Percentiles rank a stretch among this genome's conserved stretches.
Conservation (phyloP, 2,797 vertebrate genomes). For the Falco berigora region DNA sequence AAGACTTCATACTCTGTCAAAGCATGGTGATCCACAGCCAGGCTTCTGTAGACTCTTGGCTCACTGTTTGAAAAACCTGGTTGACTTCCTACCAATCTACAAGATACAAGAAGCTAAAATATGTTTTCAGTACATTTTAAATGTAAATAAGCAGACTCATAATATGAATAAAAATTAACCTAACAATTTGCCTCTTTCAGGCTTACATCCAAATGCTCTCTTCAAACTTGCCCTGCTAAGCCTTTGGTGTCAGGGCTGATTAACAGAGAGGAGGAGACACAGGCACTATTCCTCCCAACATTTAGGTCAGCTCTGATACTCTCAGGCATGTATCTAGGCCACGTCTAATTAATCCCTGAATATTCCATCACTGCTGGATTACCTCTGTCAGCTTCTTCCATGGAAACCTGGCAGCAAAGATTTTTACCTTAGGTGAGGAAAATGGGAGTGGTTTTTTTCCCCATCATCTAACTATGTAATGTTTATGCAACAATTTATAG, state of each 20-base stretch:
- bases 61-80: not conserved
- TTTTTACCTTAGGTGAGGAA: slow-evolving; percentile 4
- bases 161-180: not conserved
- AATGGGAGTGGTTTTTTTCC: not conserved
- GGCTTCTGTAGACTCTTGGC: not conserved
- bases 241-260: slow-evolving; percentile 17
- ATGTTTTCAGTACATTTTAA: not conserved
- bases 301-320: slow-evolving; percentile 1
- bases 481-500: not conserved
- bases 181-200: not conserved
- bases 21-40: not conserved
- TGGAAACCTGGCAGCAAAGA: not conserved
- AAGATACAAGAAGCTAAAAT: not conserved
- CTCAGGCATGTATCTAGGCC: not conserved
- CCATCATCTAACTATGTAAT: not conserved
- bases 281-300: not conserved
- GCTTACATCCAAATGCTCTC: not conserved
- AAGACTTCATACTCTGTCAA: not conserved
- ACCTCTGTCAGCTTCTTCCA: not conserved
- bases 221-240: not conserved
- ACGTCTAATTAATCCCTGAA: not conserved
- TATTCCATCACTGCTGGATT: not conserved
- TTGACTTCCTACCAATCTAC: not conserved
- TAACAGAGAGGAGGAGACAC: not conserved
- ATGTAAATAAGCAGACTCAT: not conserved